A percentile compares a stretch with the other conserved stretches of the same genome.
Evolutionary conservation across 2,113 vertebrate species (phyloP).

Genomic region (Grus americana): DNA sequence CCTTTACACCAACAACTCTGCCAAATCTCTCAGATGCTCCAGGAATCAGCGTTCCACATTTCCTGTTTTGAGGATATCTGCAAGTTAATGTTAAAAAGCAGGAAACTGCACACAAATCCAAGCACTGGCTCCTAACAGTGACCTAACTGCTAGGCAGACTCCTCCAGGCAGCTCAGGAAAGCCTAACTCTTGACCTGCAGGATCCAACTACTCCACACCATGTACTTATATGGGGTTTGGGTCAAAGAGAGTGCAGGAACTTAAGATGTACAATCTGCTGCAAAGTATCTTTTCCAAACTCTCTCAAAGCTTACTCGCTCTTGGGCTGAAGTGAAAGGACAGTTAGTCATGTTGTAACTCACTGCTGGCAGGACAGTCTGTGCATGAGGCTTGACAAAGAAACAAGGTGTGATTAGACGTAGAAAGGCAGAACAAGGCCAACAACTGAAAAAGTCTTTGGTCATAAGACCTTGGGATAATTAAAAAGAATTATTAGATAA

Average conservation of each 20-base stretch:
- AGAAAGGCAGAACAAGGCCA: not conserved
- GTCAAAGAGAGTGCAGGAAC: not conserved
- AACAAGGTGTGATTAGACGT: not conserved
- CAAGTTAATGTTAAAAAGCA: not conserved
- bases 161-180: not conserved
- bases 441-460: not conserved
- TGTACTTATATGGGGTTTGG: fast-evolving
- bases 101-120: not conserved
- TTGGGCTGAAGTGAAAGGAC: not conserved
- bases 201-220: not conserved
- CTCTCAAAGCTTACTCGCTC: not conserved
- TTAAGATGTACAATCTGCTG: not conserved
- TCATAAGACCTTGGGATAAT: not conserved
- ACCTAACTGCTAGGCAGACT: not conserved
- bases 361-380: not conserved
- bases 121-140: not conserved
- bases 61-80: not conserved
- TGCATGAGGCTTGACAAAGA: not conserved
- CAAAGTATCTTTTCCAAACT: not conserved
- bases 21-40: not conserved
- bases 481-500: not conserved
- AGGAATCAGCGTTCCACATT: not conserved
- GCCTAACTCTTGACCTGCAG: not conserved
- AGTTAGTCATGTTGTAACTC: fast-evolving
- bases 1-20: not conserved